Evolutionary conservation across 1,140 invertebrate genomes (phyloP), one percentile per base, ranked within the genome.

Genomic region (Aricia agestis): DNA sequence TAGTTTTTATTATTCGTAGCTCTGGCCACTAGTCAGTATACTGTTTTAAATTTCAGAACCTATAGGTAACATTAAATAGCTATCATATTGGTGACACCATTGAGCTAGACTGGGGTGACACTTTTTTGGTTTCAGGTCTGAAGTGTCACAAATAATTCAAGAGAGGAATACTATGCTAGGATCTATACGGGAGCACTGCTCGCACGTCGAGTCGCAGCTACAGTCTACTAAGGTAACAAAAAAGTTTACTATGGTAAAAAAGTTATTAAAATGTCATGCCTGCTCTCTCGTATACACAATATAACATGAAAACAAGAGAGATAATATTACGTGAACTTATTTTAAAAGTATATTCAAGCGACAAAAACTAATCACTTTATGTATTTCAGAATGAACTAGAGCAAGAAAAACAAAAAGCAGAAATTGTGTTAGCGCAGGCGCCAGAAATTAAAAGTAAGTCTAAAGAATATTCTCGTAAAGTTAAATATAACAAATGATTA

Each of bases 371-470:
- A 36, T 36, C 9, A 36, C 36, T 36, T 73, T 68, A 25, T 70
- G 45, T 9, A 18, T 73, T 70, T 6, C 72, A 71, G 65, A 45
- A 74, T 45, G 74, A 75, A 73, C 76, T 92, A 9, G 80, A 91
- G 75, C 78, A 87, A 66, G 90, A 92, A 67, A 91, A 75, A 73
- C 81, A 89, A 52, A 89, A 84, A 68, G 76, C 85, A 9, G 82
- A 84, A 74, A 71, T 82, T 19, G 75, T 92, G 19, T 81, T 79
- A 36, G 77, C 78, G 19, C 78, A 89, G 76, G 87, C 91, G 32
- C 93, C 92, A 18, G 87, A 91, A 78, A 87, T 93, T 58, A 89
- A 92, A 85, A 86, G 93, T 93, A 86, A 87, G 88, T 81, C 15
- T 9, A n/a, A n/a, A n/a, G 9, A 36, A 36, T 36, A 1, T 36